These are phyloP conservation scores for Melanotaenia nigrans DNA, from an alignment of 2,797 vertebrate species.

Conservation along the genomic window DNA sequence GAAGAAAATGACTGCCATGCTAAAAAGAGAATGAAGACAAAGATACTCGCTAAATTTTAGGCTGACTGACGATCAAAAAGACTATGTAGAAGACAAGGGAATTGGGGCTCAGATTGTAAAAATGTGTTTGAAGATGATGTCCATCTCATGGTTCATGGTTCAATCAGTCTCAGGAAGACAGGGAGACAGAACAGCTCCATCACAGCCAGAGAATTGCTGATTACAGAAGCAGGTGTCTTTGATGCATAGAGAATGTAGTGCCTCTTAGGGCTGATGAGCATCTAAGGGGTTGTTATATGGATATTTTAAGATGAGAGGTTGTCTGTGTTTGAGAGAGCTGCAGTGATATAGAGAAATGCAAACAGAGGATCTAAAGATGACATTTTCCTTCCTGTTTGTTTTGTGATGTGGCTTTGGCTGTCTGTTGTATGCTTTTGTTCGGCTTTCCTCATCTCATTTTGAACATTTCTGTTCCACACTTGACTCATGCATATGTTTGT, in stretches of 20 bases:
- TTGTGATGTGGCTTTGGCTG: slow-evolving; percentile 37
- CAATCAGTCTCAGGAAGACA: slow-evolving; percentile 58
- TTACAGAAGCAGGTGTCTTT: slow-evolving; percentile 65
- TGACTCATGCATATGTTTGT: slow-evolving; percentile 18
- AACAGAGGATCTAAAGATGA: slow-evolving; percentile 43
- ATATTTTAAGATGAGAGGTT: slow-evolving; percentile 30
- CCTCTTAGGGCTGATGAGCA: slow-evolving; percentile 61
- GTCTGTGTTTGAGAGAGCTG: slow-evolving; percentile 18
- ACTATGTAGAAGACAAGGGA: slow-evolving; percentile 31
- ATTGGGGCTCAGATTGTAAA: slow-evolving; percentile 37
- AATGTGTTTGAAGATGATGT: slow-evolving; percentile 65
- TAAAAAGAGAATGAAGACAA: slow-evolving; percentile 34
- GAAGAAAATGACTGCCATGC: slow-evolving; percentile 53
- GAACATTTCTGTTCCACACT: slow-evolving; percentile 50
- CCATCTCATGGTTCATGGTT: slow-evolving; percentile 64
- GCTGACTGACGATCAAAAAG: slow-evolving; percentile 44
- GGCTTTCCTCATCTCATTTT: slow-evolving; percentile 34
- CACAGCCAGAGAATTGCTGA: slow-evolving; percentile 53
- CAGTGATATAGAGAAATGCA: slow-evolving; percentile 36
- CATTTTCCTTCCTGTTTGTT: slow-evolving; percentile 31
- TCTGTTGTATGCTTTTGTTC: slow-evolving; percentile 49
- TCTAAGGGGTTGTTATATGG: slow-evolving; percentile 24
- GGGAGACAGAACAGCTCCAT: slow-evolving; percentile 49
- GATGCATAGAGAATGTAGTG: slow-evolving; percentile 51
- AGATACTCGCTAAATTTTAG: slow-evolving; percentile 19